Conservation (phyloP, 2,888 invertebrate species). For the Margaritifera margaritifera region DNA sequence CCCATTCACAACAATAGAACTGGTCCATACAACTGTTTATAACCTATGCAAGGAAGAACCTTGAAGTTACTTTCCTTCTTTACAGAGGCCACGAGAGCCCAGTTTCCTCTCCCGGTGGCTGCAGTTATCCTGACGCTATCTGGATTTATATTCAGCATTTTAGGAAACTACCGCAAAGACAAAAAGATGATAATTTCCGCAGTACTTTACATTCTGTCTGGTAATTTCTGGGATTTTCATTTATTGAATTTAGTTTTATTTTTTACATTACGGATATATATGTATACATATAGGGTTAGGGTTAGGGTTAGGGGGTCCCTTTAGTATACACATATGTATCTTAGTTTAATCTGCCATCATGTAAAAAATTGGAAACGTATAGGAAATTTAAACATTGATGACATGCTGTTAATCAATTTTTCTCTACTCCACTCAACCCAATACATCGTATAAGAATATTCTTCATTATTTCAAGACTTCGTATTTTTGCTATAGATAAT, state of each 20-base stretch:
- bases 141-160: conserved; percentile 48
- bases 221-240: conserved; percentile 22
- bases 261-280: too few relatives aligned
- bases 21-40: not conserved
- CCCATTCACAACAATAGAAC: not conserved
- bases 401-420: too few relatives aligned
- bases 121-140: conserved; percentile 49
- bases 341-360: too few relatives aligned
- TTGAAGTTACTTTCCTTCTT: not conserved
- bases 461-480: too few relatives aligned
- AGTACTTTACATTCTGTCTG: conserved; percentile 59
- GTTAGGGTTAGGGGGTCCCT: too few relatives aligned
- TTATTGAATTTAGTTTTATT: too few relatives aligned
- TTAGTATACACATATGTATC: too few relatives aligned
- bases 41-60: not conserved
- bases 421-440: too few relatives aligned
- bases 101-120: conserved; percentile 51
- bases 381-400: too few relatives aligned
- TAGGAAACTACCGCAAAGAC: conserved; percentile 53
- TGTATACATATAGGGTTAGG: too few relatives aligned
- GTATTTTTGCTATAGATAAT: rapidly evolving
- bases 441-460: too few relatives aligned
- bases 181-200: conserved; percentile 54
- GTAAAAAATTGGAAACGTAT: too few relatives aligned
- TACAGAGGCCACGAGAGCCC: conserved; percentile 54